Base-by-base conservation (phyloP, 2,888 invertebrate genomes). In the Caenorhabditis zanzibari region DNA sequence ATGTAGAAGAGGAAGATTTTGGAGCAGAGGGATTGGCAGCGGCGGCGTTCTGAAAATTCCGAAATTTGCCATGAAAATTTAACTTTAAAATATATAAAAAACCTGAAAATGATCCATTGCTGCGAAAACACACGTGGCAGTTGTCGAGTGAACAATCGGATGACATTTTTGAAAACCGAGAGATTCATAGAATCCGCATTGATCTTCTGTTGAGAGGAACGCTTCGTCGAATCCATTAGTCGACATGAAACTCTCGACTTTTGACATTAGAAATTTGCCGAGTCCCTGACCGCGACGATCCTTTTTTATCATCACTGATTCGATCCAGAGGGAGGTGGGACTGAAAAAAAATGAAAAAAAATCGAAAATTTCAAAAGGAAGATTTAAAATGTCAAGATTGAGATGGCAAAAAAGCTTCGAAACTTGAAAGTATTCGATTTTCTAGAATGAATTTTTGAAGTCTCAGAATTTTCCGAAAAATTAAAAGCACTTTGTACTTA, bases 201-300 rank as follows among this genome's bases (percentile, higher is more conserved):
- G 92, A 87, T 93, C 93, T 77, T 92, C 91, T 0, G 93, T 93
- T 5, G 92, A 93, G 66, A 93, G 88, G 81, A 91, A 93, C 68
- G 24, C 90, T 82, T 90, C 83, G 38, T 76, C 72, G 68, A 85
- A 90, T 12, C 84, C 80, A 32, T 87, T 74, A 24, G 74, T 47
- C 10, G 44, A 32, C 38, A 89, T 83, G 72, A 83, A 85, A 26
- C 74, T 59, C 71, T 93, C 93, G 22, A 92, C 90, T 69, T 88
- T 84, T 12, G 88, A 77, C 93, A 93, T 93, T 32, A 93, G 71
- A 38, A 86, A 87, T 75, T 92, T 91, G 4, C 93, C 93, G 81
- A 92, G 88, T 12, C 93, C 93, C 19, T 73, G 82, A 24, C 89
- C 88, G 52, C 90, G 71, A 10, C 75, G 75, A 24, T 41, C 49